Base-by-base conservation (phyloP, 2,888 invertebrate genomes). In the Melanostoma mellinum region DNA sequence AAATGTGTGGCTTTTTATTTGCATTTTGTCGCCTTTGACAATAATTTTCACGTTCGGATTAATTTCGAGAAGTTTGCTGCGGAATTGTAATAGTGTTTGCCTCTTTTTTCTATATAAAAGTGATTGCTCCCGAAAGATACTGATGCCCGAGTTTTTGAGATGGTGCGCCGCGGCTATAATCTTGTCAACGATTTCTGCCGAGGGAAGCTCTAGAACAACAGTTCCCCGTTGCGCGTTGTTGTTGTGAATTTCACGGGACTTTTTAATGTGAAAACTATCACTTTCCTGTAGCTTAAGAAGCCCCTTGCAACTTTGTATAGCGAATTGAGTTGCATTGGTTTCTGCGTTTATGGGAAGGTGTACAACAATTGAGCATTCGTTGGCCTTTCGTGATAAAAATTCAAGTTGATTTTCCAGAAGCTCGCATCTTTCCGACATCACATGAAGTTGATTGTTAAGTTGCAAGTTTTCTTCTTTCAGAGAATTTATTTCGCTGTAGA, bases 351-450 rank as follows among this genome's bases (percentile, higher is more conserved):
- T 8, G 8, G 50, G 50, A 8, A 32, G 50, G 8, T 50, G 50
- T 30, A 50, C 50, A 3, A 32, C 32, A 50, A 32, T 32, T 0
- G 50, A 50, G 8, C 6, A 32, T 32, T 50, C 32, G 32, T 50
- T 50, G 30, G 32, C 8, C 1, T 50, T 50, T 8, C 50, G 50
- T 50, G 50, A 32, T 8, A 50, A 32, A 8, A 50, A n/a, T 50
- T 50, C 50, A 1, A 50, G 8, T 3, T 50, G 50, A 50, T 50
- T 50, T 50, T 50, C 50, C 32, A 50, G 50, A 32, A 50, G 52
- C n/a, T 52, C 52, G 4, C 52, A 52, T 10, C 52, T 52, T 52
- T 52, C 52, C 2, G 52, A 35, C 35, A 52, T 35, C n/a, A 52
- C n/a, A 35, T 35, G 9, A 5, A 52, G 9, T 35, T 52, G 33